These are phyloP conservation scores for Sinotaia quadrata DNA, from an alignment of 2,888 invertebrate genomes.

Conservation along the genomic window DNA sequence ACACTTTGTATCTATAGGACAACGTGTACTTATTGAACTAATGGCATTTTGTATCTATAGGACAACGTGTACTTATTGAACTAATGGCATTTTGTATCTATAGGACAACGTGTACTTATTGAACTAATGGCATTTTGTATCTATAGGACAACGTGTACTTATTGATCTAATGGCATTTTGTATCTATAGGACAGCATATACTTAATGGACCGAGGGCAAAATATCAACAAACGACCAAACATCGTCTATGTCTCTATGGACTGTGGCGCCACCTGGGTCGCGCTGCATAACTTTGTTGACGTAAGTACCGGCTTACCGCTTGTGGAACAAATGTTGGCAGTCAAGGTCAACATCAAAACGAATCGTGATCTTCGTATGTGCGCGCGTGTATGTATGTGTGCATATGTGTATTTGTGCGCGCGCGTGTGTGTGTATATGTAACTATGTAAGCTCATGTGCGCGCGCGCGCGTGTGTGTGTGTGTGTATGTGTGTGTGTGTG, in stretches of 20 bases:
- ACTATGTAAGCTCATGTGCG: too few species aligned
- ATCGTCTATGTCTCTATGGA: slow-evolving; percentile 70
- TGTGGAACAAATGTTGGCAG: not conserved
- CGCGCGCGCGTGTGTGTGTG: slow-evolving; percentile 1
- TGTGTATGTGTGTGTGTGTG: slow-evolving; percentile 5
- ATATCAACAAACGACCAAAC: slow-evolving; percentile 69
- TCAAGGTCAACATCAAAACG: too few species aligned
- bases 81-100: too few species aligned
- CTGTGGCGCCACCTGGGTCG: slow-evolving; percentile 62
- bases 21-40: too few species aligned
- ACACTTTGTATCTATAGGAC: too few species aligned
- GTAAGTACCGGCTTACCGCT: slow-evolving; percentile 46
- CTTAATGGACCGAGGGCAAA: slow-evolving; percentile 70
- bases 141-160: too few species aligned
- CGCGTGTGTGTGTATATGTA: not conserved
- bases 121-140: too few species aligned
- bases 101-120: too few species aligned
- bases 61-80: too few species aligned
- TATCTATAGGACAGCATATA: slow-evolving; percentile 67
- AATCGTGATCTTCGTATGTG: too few species aligned
- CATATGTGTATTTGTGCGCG: not conserved
- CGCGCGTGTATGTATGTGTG: not conserved
- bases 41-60: too few species aligned
- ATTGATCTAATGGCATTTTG: not conserved
- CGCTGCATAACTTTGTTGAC: slow-evolving; percentile 69